Evolutionary conservation across 2,797 vertebrate genomes (phyloP), one percentile per base, ranked within the genome.

Genomic region (Pampus argenteus): DNA sequence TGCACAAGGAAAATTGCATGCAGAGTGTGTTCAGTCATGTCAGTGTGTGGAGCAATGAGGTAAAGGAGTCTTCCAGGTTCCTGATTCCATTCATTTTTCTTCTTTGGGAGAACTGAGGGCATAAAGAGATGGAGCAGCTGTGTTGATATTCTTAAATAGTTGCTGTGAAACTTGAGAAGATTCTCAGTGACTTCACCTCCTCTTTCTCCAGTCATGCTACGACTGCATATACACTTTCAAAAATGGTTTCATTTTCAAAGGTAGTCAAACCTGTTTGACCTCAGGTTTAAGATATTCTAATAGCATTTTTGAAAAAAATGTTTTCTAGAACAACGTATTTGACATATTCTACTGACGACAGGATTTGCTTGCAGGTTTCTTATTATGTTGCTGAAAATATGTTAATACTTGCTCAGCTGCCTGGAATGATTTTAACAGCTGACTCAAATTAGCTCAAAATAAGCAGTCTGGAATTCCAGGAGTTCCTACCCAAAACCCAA

Each of bases 361-460:
- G 25, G 75, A 74, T 87, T 78, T 87, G 54, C 65, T 72, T 74
- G 68, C 58, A 42, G 77, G 69, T 66, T 83, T 62, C 71, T 76
- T 76, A 59, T 80, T 52, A 74, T 82, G 42, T 71, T 81, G 74
- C 78, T 84, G 83, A 87, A 86, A 90, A 89, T 83, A 88, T 89
- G 84, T 91, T 90, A 92, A 90, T 88, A 81, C 78, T 78, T 75
- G 57, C 79, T 85, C 81, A 83, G 86, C 86, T 91, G 83, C 84
- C 79, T 61, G 60, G 69, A 88, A 89, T 81, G 75, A 71, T 84
- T 91, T 77, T 66, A 90, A 85, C 90, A 94, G 89, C 88, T 93
- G 89, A 91, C 89, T 90, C 90, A 89, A 90, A 86, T 91, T 87
- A 89, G 77, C 71, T 88, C 78, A 82, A 89, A 93, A 90, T 92